phyloP scores from a whole-genome alignment of 1,140 invertebrate species.

The Ceratoteleas bidentatus region DNA sequence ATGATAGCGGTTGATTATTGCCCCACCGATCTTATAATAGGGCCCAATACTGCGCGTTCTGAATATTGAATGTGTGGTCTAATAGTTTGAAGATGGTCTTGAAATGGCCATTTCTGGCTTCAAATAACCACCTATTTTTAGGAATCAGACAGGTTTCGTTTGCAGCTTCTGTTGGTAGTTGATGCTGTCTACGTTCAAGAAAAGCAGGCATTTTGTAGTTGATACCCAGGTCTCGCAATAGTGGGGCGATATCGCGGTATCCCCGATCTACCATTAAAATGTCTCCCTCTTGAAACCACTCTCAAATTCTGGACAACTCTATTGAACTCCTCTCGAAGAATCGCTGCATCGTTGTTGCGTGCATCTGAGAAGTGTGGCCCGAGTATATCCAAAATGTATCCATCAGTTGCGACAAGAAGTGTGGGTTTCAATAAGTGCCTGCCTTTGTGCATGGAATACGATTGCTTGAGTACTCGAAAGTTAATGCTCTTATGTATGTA shows the following conservation, averaged over 20 bases:
- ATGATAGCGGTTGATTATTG: constrained; percentile 28
- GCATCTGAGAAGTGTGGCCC: constrained; percentile 34
- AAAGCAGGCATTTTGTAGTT: constrained; percentile 23
- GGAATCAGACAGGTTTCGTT: constrained; percentile 27
- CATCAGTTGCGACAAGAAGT: constrained; percentile 27
- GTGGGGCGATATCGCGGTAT: constrained; percentile 14
- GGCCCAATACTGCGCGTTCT: constrained; percentile 18
- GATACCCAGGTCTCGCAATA: constrained; percentile 15
- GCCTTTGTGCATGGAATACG: constrained; percentile 25
- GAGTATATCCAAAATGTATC: constrained; percentile 23
- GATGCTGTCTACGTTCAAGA: constrained; percentile 10
- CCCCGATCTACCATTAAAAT: constrained; percentile 27
- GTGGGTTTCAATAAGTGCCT: constrained; percentile 31
- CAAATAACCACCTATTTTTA: constrained; percentile 35
- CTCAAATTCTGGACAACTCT: constrained; percentile 7
- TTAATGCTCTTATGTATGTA: too few species aligned
- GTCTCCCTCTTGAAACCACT: constrained; percentile 34
- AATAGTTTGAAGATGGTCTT: constrained; percentile 36
- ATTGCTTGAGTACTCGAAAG: too few species aligned
- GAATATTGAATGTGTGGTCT: constrained; percentile 7
- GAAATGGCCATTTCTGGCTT: constrained; percentile 42
- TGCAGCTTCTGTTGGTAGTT: constrained; percentile 32
- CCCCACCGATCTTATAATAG: constrained; percentile 33
- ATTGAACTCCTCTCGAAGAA: constrained; percentile 28
- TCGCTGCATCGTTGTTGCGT: constrained; percentile 31